Evolutionary conservation across 2,888 invertebrate species (phyloP).

Genomic region (Agrotis exclamationis): DNA sequence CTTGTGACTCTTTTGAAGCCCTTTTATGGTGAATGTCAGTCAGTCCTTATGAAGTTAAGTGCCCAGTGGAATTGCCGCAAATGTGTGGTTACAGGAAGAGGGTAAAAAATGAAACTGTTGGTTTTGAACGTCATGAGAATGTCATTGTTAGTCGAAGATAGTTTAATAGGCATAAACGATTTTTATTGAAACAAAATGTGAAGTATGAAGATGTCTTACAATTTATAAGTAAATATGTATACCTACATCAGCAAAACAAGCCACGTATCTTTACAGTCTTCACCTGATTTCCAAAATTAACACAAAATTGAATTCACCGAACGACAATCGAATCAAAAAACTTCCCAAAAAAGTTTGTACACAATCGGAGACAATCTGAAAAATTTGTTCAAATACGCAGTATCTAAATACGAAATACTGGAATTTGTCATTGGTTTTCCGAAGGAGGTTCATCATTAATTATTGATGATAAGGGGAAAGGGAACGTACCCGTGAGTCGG

Average conservation of each 20-base stretch:
- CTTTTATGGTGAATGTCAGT: constrained; percentile 79
- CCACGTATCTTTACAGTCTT: constrained; percentile 10
- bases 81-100: constrained; percentile 70
- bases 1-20: constrained; percentile 76
- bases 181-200: background rate
- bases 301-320: constrained; percentile 18
- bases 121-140: constrained; percentile 59
- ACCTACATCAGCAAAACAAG: background rate
- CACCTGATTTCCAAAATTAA: constrained; percentile 24
- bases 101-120: constrained; percentile 70
- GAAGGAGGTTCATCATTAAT: constrained; percentile 77
- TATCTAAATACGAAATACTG: constrained; percentile 61
- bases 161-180: constrained; percentile 25
- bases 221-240: background rate
- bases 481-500: constrained; percentile 64
- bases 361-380: constrained; percentile 43
- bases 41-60: constrained; percentile 73
- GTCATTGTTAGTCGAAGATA: constrained; percentile 52
- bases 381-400: constrained; percentile 66
- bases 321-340: constrained; percentile 23
- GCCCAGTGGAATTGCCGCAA: constrained; percentile 72
- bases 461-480: constrained; percentile 80
- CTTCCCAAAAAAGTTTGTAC: constrained; percentile 15
- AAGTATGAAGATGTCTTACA: background rate
- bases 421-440: constrained; percentile 56